A percentile compares a stretch with the other conserved stretches of the same genome.
Evolutionary conservation across 2,888 invertebrate species (phyloP).

Genomic region (Chrysolina oricalcia): DNA sequence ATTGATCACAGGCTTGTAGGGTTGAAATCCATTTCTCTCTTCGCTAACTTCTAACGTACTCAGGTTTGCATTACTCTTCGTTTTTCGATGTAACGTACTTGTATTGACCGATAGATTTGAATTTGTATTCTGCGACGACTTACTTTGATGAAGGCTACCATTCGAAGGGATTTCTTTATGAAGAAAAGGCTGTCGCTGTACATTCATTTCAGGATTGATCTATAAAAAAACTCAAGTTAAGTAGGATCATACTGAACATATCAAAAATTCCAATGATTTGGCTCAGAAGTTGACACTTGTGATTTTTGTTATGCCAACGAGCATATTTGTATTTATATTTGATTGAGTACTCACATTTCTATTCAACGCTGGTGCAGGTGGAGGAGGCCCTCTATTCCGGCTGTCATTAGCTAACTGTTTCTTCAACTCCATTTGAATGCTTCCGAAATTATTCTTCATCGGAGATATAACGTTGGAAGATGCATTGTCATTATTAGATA

Average conservation of each 20-base stretch:
- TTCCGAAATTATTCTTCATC: conserved; percentile 62
- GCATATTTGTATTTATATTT: not conserved
- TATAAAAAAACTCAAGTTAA: conserved; percentile 27
- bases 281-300: no score
- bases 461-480: conserved; percentile 50
- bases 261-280: no score
- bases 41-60: conserved; percentile 61
- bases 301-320: no score
- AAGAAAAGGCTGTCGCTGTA: conserved; percentile 38
- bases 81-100: conserved; percentile 69
- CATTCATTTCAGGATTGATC: conserved; percentile 49
- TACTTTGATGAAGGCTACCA: conserved; percentile 53
- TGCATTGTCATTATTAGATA: conserved; percentile 59
- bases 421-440: conserved; percentile 68
- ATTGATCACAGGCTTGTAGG: conserved; percentile 72
- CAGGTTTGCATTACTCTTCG: conserved; percentile 69
- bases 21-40: conserved; percentile 55
- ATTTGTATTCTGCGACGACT: conserved; percentile 51
- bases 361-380: conserved; percentile 82
- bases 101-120: conserved; percentile 57
- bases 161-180: conserved; percentile 52
- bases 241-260: no score
- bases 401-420: conserved; percentile 67
- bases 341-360: conserved; percentile 68
- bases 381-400: conserved; percentile 84